Conservation (phyloP, 2,113 vertebrate genomes). For the Hystrix cristata region DNA sequence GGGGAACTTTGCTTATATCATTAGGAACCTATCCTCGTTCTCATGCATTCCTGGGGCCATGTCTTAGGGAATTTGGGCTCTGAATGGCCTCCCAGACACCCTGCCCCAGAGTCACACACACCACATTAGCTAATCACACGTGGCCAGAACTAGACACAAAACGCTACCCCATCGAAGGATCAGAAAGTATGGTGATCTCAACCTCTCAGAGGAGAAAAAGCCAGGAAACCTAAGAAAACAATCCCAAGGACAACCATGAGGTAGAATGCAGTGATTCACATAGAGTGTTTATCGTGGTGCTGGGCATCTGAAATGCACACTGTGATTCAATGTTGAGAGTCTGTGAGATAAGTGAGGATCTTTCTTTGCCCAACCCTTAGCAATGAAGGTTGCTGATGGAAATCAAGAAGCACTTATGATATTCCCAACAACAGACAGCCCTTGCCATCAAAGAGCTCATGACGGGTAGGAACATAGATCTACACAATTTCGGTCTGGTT, state of each 20-base stretch:
- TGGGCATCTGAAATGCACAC: not conserved
- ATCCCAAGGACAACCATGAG: not conserved
- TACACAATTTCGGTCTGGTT: not conserved
- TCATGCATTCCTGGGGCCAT: not conserved
- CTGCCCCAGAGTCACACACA: not conserved
- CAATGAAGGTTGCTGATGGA: not conserved
- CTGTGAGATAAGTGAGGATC: not conserved
- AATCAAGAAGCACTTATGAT: not conserved
- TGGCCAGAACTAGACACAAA: not conserved
- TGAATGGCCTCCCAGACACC: not conserved
- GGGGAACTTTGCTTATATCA: not conserved
- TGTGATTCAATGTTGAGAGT: not conserved
- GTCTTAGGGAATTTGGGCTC: not conserved
- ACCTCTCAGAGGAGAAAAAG: not conserved
- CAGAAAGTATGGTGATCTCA: not conserved
- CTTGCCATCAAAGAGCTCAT: not conserved
- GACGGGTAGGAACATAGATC: not conserved
- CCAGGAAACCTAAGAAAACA: not conserved
- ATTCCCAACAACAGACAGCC: not conserved
- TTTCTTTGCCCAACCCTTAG: not conserved
- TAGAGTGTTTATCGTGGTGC: not conserved
- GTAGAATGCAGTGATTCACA: not conserved
- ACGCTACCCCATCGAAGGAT: not conserved
- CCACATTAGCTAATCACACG: not conserved
- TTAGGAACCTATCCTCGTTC: not conserved